Percentiles rank a stretch among this genome's conserved stretches.
Conservation (phyloP, 2,113 vertebrate genomes). For the Scolopax mira region DNA sequence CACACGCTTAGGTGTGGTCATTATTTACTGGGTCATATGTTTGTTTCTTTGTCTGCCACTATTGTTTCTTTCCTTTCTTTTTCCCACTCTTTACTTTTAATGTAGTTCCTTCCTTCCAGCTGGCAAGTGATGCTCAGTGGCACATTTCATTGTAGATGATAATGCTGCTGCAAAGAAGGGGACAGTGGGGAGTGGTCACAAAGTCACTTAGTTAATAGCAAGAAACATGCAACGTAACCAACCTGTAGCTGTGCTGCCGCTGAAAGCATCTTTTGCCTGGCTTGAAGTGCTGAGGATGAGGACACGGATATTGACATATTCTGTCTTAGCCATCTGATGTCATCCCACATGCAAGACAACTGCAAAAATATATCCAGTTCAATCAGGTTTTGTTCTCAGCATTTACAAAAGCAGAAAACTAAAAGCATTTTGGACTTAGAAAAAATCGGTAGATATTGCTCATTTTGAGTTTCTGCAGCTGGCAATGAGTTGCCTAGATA, state of each 20-base stretch:
- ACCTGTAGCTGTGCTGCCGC: constrained; percentile 94
- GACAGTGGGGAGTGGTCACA: neutral
- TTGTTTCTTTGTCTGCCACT: neutral
- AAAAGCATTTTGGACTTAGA: neutral
- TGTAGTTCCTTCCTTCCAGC: neutral
- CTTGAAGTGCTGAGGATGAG: constrained; percentile 90
- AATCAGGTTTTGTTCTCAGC: neutral
- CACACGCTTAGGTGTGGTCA: neutral
- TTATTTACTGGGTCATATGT: neutral
- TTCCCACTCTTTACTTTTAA: neutral
- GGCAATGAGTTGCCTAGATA: neutral
- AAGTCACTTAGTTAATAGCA: neutral
- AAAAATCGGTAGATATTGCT: neutral
- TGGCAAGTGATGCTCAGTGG: neutral
- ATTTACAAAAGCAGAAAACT: neutral
- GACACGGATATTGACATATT: constrained; percentile 89
- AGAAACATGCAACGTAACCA: neutral
- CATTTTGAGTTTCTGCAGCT: neutral
- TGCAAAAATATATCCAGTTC: constrained; percentile 70
- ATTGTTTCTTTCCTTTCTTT: neutral
- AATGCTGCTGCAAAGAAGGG: neutral
- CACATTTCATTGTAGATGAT: neutral
- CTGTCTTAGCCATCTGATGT: constrained; percentile 94
- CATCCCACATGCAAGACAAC: constrained; percentile 99
- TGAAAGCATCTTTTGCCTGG: constrained; percentile 93